phyloP scores from a whole-genome alignment of 2,888 invertebrate species.

The Meghimatium bilineatum region DNA sequence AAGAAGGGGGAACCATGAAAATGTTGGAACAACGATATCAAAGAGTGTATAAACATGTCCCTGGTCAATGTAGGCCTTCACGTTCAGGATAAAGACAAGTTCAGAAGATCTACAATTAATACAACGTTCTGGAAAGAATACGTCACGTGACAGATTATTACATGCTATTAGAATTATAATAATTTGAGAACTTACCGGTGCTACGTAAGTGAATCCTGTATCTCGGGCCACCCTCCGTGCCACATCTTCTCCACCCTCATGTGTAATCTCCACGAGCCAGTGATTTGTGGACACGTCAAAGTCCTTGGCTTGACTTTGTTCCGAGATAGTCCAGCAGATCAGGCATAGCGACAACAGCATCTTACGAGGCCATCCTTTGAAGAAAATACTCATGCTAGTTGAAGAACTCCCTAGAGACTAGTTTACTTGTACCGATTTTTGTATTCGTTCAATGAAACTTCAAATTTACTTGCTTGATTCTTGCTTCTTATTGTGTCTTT shows the following conservation, averaged over 20 bases:
- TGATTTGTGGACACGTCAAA: slow-evolving; percentile 93
- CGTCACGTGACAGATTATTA: too few species aligned
- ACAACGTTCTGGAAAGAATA: too few species aligned
- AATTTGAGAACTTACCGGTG: slow-evolving; percentile 89
- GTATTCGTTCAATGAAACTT: neutral
- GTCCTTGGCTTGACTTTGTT: slow-evolving; percentile 40
- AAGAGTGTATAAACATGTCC: too few species aligned
- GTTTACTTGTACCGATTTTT: neutral
- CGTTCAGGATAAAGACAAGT: too few species aligned
- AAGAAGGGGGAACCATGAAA: too few species aligned
- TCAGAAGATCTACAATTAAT: too few species aligned
- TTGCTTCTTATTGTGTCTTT: neutral
- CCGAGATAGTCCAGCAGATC: slow-evolving; percentile 37
- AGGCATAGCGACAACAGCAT: slow-evolving; percentile 47
- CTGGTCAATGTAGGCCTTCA: too few species aligned
- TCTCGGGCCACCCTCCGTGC: slow-evolving; percentile 89
- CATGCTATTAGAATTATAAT: too few species aligned
- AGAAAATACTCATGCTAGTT: slow-evolving; percentile 51
- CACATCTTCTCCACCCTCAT: slow-evolving; percentile 83
- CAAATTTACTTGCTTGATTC: neutral
- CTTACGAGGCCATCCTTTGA: slow-evolving; percentile 51
- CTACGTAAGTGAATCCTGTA: slow-evolving; percentile 95
- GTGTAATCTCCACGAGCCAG: slow-evolving; percentile 92
- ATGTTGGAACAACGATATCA: too few species aligned
- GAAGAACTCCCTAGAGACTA: neutral